Evolutionary conservation across 2,888 invertebrate species (phyloP).

Genomic region (Linnaemya tessellans): DNA sequence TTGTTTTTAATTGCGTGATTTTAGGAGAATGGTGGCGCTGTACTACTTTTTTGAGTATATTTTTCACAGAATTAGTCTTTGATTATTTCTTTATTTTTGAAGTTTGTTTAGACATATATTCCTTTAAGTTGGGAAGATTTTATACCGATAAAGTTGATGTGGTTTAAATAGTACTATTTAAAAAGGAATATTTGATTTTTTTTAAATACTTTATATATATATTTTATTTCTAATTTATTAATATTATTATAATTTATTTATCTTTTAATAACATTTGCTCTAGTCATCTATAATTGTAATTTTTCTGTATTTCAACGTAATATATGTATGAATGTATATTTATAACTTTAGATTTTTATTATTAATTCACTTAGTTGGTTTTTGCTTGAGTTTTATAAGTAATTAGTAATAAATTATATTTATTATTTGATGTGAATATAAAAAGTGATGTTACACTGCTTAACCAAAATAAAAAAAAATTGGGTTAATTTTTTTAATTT

Average conservation of each 20-base stretch:
- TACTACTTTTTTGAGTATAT: constrained; percentile 13
- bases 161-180: constrained; percentile 11
- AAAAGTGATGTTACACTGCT: constrained; percentile 31
- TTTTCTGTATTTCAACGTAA: constrained; percentile 37
- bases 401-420: constrained; percentile 6
- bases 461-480: constrained; percentile 22
- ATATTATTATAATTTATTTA: neutral
- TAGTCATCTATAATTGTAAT: neutral
- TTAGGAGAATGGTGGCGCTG: constrained; percentile 4
- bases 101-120: neutral
- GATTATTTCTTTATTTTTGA: neutral
- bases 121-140: neutral
- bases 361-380: constrained; percentile 6
- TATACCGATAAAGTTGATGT: neutral
- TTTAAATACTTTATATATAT: neutral
- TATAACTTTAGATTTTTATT: constrained; percentile 1
- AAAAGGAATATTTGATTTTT: neutral
- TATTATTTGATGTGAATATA: constrained; percentile 22
- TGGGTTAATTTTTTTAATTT: neutral
- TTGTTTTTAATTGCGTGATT: neutral
- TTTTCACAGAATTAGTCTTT: neutral
- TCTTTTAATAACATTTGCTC: neutral
- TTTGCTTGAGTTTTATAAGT: constrained; percentile 11
- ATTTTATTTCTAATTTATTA: neutral
- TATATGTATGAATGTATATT: neutral